A percentile compares a stretch with the other conserved stretches of the same genome.
Conservation (phyloP, 2,113 vertebrate species). For the Spea bombifrons region DNA sequence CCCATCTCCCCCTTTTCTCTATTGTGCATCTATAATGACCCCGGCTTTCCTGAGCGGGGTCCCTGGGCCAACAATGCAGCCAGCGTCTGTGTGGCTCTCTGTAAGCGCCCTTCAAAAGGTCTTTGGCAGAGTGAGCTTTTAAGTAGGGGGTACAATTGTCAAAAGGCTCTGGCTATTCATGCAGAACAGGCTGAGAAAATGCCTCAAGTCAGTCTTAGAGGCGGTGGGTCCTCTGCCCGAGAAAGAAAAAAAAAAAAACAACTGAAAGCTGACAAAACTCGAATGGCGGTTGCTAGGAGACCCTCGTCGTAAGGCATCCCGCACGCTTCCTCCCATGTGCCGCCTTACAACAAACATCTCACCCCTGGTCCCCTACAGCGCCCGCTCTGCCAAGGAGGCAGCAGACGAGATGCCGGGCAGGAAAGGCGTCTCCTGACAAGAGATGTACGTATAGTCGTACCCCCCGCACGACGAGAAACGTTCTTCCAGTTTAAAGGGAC, state of each 20-base stretch:
- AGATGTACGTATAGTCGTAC: not conserved
- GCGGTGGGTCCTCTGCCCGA: conserved; percentile 68
- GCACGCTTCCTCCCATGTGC: conserved; percentile 61
- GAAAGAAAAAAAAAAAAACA: conserved; percentile 30
- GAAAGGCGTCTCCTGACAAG: not conserved
- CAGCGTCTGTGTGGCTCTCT: conserved; percentile 74
- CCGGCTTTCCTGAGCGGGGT: conserved; percentile 65
- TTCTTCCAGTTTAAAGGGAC: no score
- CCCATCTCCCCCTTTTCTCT: conserved; percentile 51
- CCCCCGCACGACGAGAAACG: no score
- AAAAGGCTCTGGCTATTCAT: conserved; percentile 76
- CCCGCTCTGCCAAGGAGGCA: conserved; percentile 6
- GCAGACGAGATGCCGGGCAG: not conserved
- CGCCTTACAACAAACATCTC: conserved; percentile 53
- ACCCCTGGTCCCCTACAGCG: conserved; percentile 65
- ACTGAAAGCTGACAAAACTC: conserved; percentile 68
- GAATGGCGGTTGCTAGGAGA: conserved; percentile 76
- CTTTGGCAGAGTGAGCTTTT: conserved; percentile 67
- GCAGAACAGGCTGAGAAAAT: conserved; percentile 73
- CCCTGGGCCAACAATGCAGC: conserved; percentile 67
- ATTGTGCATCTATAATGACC: conserved; percentile 69
- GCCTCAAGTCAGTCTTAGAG: conserved; percentile 72
- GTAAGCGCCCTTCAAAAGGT: conserved; percentile 73
- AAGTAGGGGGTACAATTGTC: conserved; percentile 69
- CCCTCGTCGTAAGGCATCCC: conserved; percentile 69